Percentiles rank a stretch among this genome's conserved stretches.
Conservation (phyloP, 2,113 vertebrate genomes). For the Atractosteus spatula region DNA sequence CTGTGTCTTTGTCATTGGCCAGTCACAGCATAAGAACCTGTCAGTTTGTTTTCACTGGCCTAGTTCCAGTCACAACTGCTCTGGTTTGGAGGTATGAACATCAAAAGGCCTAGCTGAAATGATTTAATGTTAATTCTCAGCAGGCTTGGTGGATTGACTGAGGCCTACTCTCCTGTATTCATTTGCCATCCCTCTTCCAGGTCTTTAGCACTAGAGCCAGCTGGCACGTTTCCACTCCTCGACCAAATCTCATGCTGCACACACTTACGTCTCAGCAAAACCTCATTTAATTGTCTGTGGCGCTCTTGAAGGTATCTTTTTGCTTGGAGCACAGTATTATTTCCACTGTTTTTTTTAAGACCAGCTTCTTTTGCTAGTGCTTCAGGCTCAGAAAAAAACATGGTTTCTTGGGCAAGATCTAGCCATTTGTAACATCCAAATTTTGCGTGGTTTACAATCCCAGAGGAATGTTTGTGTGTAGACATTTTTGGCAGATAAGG, state of each 20-base stretch:
- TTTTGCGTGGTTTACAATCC: conserved; percentile 2
- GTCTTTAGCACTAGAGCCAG: not conserved
- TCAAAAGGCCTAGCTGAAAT: conserved; percentile 37
- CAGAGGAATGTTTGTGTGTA: conserved; percentile 1
- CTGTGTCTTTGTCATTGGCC: conserved; percentile 2
- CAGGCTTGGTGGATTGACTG: not conserved
- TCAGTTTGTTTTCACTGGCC: conserved; percentile 42
- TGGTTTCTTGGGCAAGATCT: conserved; percentile 1
- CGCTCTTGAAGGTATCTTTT: conserved; percentile 14
- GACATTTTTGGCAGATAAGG: not conserved
- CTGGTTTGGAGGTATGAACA: conserved; percentile 7
- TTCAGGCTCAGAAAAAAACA: conserved; percentile 5
- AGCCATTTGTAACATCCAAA: conserved; percentile 1
- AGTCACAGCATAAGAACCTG: conserved; percentile 23
- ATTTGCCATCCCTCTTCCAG: conserved; percentile 4
- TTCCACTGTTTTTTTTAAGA: conserved; percentile 35
- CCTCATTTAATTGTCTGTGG: conserved; percentile 15
- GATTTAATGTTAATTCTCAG: conserved; percentile 36
- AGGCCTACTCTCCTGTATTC: conserved; percentile 1
- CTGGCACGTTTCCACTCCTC: not conserved
- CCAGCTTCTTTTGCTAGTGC: conserved; percentile 14
- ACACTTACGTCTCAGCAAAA: conserved; percentile 10
- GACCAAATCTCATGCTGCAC: not conserved
- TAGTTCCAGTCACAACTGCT: conserved; percentile 24
- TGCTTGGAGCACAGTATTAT: conserved; percentile 27